These are phyloP conservation scores for Naso thynnoides DNA, from an alignment of 2,797 vertebrate genomes.

Conservation along the genomic window DNA sequence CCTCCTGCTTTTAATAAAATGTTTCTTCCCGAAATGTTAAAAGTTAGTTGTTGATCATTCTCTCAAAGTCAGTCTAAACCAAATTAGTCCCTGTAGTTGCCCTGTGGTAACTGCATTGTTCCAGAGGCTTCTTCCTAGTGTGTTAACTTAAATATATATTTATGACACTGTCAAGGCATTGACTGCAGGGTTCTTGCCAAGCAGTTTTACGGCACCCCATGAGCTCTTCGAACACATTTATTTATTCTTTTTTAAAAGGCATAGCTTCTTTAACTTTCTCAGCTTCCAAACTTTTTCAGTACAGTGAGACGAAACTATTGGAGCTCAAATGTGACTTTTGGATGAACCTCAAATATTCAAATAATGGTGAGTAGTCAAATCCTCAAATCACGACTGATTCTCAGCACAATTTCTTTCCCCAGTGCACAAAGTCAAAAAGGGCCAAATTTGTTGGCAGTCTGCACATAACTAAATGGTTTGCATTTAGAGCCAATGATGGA, in stretches of 20 bases:
- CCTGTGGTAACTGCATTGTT: not conserved
- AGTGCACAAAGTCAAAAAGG: not conserved
- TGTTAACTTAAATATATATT: not conserved
- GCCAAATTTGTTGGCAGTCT: not conserved
- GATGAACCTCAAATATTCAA: conserved; percentile 2
- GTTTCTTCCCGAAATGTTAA: conserved; percentile 10
- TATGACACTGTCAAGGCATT: not conserved
- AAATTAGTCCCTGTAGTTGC: not conserved
- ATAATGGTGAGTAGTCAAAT: not conserved
- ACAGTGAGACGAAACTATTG: not conserved
- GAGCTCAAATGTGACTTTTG: not conserved
- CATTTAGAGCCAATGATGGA: not conserved
- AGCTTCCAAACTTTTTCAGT: not conserved
- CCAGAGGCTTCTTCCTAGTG: not conserved
- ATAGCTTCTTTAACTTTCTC: too few relatives aligned
- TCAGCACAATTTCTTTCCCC: not conserved
- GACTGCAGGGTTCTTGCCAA: not conserved
- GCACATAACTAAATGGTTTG: not conserved
- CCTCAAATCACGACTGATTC: not conserved
- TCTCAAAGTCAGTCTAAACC: not conserved
- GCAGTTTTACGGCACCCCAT: not conserved
- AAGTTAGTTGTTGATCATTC: conserved; percentile 23
- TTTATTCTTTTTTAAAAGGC: conserved; percentile 3
- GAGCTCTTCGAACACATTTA: not conserved
- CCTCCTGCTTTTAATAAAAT: not conserved